Conservation (phyloP, 2,797 vertebrate genomes). For the Chelon auratus region DNA sequence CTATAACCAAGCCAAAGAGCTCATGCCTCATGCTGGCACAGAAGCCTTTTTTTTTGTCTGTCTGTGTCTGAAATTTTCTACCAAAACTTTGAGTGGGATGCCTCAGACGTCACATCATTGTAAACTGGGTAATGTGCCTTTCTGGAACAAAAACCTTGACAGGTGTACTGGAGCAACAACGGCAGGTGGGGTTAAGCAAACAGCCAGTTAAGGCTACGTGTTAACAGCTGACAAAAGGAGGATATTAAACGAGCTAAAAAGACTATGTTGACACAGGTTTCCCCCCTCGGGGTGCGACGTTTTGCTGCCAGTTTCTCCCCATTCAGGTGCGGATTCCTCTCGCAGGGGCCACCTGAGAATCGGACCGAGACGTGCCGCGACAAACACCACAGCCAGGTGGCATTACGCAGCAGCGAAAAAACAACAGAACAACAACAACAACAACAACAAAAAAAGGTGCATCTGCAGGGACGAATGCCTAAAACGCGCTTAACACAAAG, state of each 20-base stretch:
- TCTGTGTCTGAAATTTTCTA: background rate
- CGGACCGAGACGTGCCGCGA: conserved; percentile 47
- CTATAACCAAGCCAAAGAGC: too few relatives aligned
- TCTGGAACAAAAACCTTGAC: conserved; percentile 2
- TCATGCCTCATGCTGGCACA: too few relatives aligned
- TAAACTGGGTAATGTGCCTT: background rate
- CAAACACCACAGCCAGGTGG: conserved; percentile 1
- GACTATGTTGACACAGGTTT: conserved; percentile 52
- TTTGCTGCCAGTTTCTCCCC: conserved; percentile 39
- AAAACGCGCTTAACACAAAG: background rate
- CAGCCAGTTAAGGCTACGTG: background rate
- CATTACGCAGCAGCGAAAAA: background rate
- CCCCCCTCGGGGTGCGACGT: conserved; percentile 30
- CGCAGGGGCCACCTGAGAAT: conserved; percentile 17
- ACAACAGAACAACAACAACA: too few relatives aligned
- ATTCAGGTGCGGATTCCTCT: conserved; percentile 42
- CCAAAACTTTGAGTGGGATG: background rate
- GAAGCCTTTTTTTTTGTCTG: background rate
- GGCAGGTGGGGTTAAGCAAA: background rate
- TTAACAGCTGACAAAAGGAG: conserved; percentile 60
- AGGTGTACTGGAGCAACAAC: conserved; percentile 26
- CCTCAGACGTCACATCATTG: background rate
- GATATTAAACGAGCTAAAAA: conserved; percentile 36
- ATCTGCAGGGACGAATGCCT: too few relatives aligned
- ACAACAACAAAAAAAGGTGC: too few relatives aligned